phyloP scores from a whole-genome alignment of 2,797 vertebrate genomes.

The Lutjanus argentimaculatus region DNA sequence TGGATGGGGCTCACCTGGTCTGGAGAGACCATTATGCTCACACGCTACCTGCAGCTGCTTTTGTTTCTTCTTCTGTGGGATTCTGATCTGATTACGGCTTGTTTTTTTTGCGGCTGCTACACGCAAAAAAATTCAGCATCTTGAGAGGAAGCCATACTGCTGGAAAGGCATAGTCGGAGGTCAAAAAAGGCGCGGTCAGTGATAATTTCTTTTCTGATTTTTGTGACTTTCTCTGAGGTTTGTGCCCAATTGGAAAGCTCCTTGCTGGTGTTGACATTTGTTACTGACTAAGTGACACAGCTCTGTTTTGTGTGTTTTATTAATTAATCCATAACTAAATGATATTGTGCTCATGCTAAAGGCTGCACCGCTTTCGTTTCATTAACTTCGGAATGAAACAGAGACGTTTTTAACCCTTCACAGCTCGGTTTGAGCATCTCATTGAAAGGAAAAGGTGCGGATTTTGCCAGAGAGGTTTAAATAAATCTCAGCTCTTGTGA shows the following conservation, averaged over 20 bases:
- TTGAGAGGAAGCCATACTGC: not conserved
- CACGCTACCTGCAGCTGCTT: slow-evolving; percentile 19
- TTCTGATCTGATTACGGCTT: not conserved
- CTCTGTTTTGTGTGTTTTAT: slow-evolving; percentile 15
- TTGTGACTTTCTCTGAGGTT: not conserved
- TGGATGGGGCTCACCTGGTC: slow-evolving; percentile 63
- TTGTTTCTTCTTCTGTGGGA: not conserved
- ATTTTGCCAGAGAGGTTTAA: not conserved
- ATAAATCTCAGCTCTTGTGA: not conserved
- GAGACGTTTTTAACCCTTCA: slow-evolving; percentile 6
- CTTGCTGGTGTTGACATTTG: not conserved
- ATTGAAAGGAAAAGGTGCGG: not conserved
- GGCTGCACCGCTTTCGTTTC: not conserved
- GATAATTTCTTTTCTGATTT: not conserved
- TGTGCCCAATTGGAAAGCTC: not conserved
- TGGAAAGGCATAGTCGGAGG: not conserved
- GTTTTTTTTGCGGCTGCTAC: not conserved
- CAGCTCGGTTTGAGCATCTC: not conserved
- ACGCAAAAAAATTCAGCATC: not conserved
- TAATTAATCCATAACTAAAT: slow-evolving; percentile 16
- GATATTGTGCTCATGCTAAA: not conserved
- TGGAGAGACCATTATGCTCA: slow-evolving; percentile 29
- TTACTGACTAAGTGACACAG: not conserved
- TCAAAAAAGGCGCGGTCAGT: slow-evolving; percentile 47
- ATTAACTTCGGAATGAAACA: slow-evolving; percentile 12